These are phyloP conservation scores for Syngnathus rostellatus DNA, from an alignment of 2,797 vertebrate species.

Conservation along the genomic window DNA sequence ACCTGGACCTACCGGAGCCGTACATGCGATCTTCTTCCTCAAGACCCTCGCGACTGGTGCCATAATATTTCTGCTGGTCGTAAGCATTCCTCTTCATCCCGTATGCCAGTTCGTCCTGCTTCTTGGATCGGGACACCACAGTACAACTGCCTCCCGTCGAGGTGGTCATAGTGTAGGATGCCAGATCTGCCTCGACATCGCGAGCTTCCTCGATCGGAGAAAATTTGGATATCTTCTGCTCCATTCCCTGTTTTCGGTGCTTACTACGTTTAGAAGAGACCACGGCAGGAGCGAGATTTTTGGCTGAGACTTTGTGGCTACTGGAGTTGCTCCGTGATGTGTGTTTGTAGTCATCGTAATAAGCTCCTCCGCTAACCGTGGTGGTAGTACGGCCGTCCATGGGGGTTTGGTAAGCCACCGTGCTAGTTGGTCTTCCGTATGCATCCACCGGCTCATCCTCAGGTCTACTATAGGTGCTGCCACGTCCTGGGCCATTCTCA, in stretches of 20 bases:
- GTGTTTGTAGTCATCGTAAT: constrained; percentile 88
- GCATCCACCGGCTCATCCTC: constrained; percentile 85
- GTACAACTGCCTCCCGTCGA: constrained; percentile 79
- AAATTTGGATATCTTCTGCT: constrained; percentile 98
- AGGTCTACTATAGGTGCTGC: constrained; percentile 71
- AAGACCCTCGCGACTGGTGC: constrained; percentile 76
- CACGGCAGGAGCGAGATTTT: constrained; percentile 89
- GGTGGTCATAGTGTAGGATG: constrained; percentile 82
- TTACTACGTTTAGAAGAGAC: constrained; percentile 94
- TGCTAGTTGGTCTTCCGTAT: constrained; percentile 75
- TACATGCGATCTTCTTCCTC: constrained; percentile 90
- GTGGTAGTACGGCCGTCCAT: constrained; percentile 73
- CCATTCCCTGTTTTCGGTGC: constrained; percentile 96
- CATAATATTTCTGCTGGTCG: constrained; percentile 93
- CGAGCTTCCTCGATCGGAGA: constrained; percentile 98
- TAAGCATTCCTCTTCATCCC: constrained; percentile 90
- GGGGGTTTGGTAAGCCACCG: constrained; percentile 73
- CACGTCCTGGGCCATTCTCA: constrained; percentile 72
- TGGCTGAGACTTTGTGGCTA: constrained; percentile 84
- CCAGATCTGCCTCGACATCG: constrained; percentile 93
- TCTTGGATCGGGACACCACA: constrained; percentile 84
- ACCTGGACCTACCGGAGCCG: constrained; percentile 78
- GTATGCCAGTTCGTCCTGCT: constrained; percentile 83
- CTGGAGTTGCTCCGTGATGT: constrained; percentile 71
- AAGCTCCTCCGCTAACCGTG: constrained; percentile 63